Evolutionary conservation across 2,113 vertebrate genomes (phyloP).

Genomic region (Perognathus longimembris): DNA sequence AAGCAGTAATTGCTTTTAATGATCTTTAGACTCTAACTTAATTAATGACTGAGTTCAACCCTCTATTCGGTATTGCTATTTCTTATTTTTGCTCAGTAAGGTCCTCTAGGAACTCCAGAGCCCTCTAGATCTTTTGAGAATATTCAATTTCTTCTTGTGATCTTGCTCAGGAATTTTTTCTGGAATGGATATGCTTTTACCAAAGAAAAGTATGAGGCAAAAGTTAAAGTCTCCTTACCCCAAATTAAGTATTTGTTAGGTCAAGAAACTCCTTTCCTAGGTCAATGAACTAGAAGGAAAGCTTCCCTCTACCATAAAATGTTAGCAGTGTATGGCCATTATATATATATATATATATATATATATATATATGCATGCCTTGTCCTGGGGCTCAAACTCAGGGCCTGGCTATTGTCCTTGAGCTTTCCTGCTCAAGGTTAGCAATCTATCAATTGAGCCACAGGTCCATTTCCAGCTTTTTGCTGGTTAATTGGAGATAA

Average conservation of each 20-base stretch:
- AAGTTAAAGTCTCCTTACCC: neutral
- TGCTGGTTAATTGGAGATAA: too few species aligned
- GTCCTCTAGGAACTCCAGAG: neutral
- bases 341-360: too few species aligned
- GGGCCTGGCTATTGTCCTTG: too few species aligned
- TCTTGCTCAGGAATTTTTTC: neutral
- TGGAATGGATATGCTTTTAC: neutral
- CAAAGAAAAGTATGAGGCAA: constrained; percentile 14
- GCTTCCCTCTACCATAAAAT: neutral
- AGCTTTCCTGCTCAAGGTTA: too few species aligned
- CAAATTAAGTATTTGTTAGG: neutral
- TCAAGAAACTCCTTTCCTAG: neutral
- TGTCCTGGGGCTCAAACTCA: too few species aligned
- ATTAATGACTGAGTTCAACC: constrained; percentile 28
- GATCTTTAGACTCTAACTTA: constrained; percentile 54
- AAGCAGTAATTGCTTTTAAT: constrained; percentile 61
- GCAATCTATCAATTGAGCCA: too few species aligned
- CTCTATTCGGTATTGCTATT: neutral
- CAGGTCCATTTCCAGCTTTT: too few species aligned
- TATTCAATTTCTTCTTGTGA: neutral
- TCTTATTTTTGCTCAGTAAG: neutral
- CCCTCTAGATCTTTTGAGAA: neutral
- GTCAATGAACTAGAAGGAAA: neutral
- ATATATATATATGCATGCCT: too few species aligned
- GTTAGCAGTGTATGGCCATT: neutral